These are phyloP conservation scores for Casuarius casuarius DNA, from an alignment of 2,113 vertebrate species.

Conservation along the genomic window DNA sequence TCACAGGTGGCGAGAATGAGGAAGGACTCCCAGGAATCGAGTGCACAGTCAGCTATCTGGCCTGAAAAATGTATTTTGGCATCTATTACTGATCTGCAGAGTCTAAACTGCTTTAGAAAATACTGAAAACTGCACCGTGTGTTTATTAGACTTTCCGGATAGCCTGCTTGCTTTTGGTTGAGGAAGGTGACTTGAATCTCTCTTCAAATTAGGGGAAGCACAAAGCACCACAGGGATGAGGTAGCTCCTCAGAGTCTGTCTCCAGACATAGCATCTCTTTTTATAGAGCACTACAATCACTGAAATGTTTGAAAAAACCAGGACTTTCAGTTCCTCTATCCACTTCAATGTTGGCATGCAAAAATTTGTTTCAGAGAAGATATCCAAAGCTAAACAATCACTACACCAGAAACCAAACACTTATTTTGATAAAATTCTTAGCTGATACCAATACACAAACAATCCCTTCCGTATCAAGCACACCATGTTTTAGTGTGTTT, in stretches of 20 bases:
- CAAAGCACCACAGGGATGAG: neutral
- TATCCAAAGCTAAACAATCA: neutral
- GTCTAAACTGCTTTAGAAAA: too few relatives aligned
- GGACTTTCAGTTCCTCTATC: neutral
- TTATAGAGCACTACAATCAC: neutral
- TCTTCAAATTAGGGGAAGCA: neutral
- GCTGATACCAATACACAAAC: neutral
- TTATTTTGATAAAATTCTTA: neutral
- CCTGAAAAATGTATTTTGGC: too few relatives aligned
- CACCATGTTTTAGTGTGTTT: neutral
- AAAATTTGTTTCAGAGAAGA: neutral
- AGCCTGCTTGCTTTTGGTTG: too few relatives aligned
- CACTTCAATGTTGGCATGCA: neutral
- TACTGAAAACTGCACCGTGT: too few relatives aligned
- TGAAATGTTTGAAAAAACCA: neutral
- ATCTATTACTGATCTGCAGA: too few relatives aligned
- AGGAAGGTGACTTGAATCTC: too few relatives aligned
- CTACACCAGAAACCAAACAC: neutral
- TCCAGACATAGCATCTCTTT: neutral
- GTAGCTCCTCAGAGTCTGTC: neutral
- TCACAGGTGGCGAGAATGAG: too few relatives aligned
- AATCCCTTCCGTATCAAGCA: neutral
- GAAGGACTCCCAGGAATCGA: too few relatives aligned
- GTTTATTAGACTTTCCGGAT: too few relatives aligned
- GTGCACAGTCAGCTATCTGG: too few relatives aligned